phyloP scores from a whole-genome alignment of 2,113 vertebrate species.

The Thomomys bottae region DNA sequence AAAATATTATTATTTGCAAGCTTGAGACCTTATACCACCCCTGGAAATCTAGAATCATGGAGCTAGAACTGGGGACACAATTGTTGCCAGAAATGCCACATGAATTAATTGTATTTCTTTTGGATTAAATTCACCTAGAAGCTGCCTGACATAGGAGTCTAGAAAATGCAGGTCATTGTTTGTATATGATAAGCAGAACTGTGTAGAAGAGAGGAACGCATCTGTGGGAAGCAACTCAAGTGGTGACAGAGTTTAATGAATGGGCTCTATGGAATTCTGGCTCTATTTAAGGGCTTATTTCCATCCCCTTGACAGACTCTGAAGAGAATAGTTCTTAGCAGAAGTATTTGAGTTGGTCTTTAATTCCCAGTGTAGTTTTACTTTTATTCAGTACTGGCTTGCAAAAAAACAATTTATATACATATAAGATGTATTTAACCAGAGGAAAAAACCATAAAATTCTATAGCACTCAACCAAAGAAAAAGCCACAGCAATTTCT shows the following conservation, averaged over 20 bases:
- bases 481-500: not conserved
- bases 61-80: not conserved
- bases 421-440: slow-evolving; percentile 3
- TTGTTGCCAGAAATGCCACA: not conserved
- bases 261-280: not conserved
- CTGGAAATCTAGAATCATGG: not conserved
- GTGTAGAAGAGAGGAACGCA: not conserved
- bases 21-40: not conserved
- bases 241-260: not conserved
- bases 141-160: not conserved
- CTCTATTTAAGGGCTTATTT: slow-evolving; percentile 16
- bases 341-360: not conserved
- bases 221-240: not conserved
- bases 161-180: not conserved
- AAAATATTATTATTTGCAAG: not conserved
- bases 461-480: not conserved
- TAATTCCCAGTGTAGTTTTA: slow-evolving; percentile 9
- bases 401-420: not conserved
- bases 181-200: not conserved
- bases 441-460: slow-evolving; percentile 15
- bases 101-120: not conserved
- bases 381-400: not conserved
- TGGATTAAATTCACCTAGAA: not conserved
- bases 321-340: not conserved
- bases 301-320: not conserved